Base-by-base conservation (phyloP, 2,113 vertebrate species). In the Phodopus roborovskii region DNA sequence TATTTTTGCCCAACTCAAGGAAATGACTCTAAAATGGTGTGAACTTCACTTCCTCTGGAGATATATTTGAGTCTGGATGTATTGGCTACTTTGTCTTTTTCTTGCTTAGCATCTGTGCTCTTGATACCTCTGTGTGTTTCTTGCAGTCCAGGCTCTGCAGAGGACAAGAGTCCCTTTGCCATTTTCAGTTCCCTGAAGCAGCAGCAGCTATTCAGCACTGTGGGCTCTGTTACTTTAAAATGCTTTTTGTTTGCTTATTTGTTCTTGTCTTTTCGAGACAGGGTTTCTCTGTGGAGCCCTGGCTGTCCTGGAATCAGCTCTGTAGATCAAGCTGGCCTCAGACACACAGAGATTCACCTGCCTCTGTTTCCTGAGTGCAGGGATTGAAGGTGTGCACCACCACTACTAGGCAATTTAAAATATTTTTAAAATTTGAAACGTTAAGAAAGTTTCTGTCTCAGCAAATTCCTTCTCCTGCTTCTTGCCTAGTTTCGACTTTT, bases 11-110 rank as follows among this genome's bases (percentile, higher is more conserved):
- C 95, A 78, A 30, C 1, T 39, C 60, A 88, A 88, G 60, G 7
- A 75, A 94, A 90, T 71, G 66, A 60, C 45, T 92, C 26, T 93
- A 13, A 50, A 53, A 60, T 88, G 13, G 45, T 30, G 17, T 15
- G 17, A 53, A 50, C 74, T 70, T 66, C 53, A 74, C 20, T n/a
- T 1, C 68, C 42, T n/a, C n/a, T n/a, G 77, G 36, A 91, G 33
- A 74, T 91, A 48, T 8, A 66, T 94, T 73, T 92, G 75, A 90
- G 10, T 50, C 53, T 42, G 45, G 33, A 6, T 90, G 10, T 62
- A 73, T 92, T n/a, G 71, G 89, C 26, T 88, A 58, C 93, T 97
- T 70, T 92, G 22, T 39, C 30, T 78, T 93, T 93, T 94, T 22
- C 50, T 96, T 96, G n/a, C 39, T n/a, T 68, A 71, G 13, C 36